Conservation (phyloP, 2,113 vertebrate genomes). For the Heterochromis multidens region DNA sequence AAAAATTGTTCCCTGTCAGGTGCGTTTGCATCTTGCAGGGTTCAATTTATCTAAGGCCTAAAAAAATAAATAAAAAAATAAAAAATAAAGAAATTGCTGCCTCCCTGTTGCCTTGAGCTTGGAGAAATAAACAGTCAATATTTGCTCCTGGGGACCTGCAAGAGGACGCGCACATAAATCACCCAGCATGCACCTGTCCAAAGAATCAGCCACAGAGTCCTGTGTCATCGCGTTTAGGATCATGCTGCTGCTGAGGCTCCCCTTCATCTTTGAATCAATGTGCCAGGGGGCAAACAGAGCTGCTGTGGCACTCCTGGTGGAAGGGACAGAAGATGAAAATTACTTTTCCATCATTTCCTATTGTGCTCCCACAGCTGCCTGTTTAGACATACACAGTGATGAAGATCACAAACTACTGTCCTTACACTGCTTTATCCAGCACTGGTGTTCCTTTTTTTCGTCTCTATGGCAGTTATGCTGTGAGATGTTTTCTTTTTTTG, state of each 20-base stretch:
- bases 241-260: constrained; percentile 57
- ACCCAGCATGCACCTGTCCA: constrained; percentile 78
- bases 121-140: constrained; percentile 79
- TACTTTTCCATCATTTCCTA: constrained; percentile 53
- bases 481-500: neutral
- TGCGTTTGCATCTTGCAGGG: constrained; percentile 73
- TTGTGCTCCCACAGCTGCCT: constrained; percentile 14
- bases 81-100: constrained; percentile 70
- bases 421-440: constrained; percentile 7
- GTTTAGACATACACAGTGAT: constrained; percentile 15
- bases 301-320: constrained; percentile 10
- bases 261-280: constrained; percentile 71
- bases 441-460: neutral
- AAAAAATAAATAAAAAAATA: constrained; percentile 58
- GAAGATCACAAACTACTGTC: constrained; percentile 11
- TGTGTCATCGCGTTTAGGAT: constrained; percentile 76
- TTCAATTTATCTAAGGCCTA: constrained; percentile 71
- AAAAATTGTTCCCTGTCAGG: constrained; percentile 62
- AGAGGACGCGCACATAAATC: constrained; percentile 77
- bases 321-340: constrained; percentile 48
- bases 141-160: constrained; percentile 72
- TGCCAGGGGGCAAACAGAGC: constrained; percentile 51
- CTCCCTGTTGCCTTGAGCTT: constrained; percentile 72
- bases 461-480: neutral
- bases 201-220: constrained; percentile 70